Evolutionary conservation across 2,113 vertebrate species (phyloP), one percentile per base, ranked within the genome.

Genomic region (Varanus komodoensis): DNA sequence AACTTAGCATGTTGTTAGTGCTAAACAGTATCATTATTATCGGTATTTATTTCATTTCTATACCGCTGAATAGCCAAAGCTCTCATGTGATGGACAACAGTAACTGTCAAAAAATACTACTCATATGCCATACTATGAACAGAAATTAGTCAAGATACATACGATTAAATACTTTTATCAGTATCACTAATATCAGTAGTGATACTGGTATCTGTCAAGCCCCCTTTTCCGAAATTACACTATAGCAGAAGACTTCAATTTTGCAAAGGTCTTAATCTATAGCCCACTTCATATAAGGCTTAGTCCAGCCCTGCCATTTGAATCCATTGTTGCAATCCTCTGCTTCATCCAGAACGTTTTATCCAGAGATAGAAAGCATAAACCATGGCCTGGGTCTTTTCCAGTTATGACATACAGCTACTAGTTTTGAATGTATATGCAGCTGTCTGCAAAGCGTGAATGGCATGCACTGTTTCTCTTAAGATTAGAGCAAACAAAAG

Each of bases 401-500:
- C 27, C 80, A 38, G 52, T 57, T 83, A 54, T 57, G 54, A 83
- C 88, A 89, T 75, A 88, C 48, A 74, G 15, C 87, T 48, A 89
- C 54, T 74, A 38, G 82, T 81, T 54, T 68, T 38, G 64, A 88
- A 71, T 88, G 50, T 74, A 83, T 64, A 89, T 64, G 52, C 69
- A 83, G 69, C 79, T 44, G 34, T 75, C 69, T 78, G 82, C 44
- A 50, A 96, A 94, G 92, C 19, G 48, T 89, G 88, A 89, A 78
- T 78, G 54, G 57, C 38, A 73, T 78, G 73, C 77, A 71, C 91
- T 95, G 94, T 87, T 87, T 74, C 85, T 80, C 88, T 1, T 0
- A 93, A 92, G 68, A 90, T 92, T 87, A 93, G 83, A 93, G 0
- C 92, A 91, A 94, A 92, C 80, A 71, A 84, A n/a, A 73, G 81